Conservation (phyloP, 2,113 vertebrate species). For the Ctenodactylus gundi region DNA sequence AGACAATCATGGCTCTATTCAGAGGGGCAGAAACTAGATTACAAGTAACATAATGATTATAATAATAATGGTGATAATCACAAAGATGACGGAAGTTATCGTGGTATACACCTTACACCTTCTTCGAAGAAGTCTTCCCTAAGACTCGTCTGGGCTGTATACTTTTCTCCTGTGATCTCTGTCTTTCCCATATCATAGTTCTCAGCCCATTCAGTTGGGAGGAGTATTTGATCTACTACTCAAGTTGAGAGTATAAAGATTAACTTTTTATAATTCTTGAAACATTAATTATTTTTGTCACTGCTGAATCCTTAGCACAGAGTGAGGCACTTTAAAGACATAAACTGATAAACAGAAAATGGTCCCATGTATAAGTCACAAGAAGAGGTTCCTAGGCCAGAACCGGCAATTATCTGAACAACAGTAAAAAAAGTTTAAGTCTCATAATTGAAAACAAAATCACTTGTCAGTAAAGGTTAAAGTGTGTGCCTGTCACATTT, state of each 20-base stretch:
- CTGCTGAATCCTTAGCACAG: background rate
- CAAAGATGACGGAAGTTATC: background rate
- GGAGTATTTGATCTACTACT: background rate
- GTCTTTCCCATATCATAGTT: background rate
- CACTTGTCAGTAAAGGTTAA: background rate
- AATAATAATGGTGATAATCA: background rate
- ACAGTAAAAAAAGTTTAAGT: background rate
- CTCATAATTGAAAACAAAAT: conserved; percentile 7
- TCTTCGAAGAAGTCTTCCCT: background rate
- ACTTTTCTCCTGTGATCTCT: background rate
- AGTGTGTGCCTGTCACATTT: background rate
- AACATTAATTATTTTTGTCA: background rate
- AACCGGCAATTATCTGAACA: background rate
- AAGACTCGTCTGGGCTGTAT: background rate
- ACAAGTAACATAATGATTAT: background rate
- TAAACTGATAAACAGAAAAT: background rate
- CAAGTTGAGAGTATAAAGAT: background rate
- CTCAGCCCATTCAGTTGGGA: background rate
- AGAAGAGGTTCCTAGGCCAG: background rate
- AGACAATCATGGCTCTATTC: background rate
- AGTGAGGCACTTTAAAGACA: background rate
- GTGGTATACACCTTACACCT: background rate
- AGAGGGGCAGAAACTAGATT: background rate
- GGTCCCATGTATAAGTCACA: background rate
- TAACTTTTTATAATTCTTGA: background rate